Percentiles rank a stretch among this genome's conserved stretches.
These are phyloP conservation scores for Cepphus grylle DNA, from an alignment of 2,113 vertebrate species.

Conservation along the genomic window DNA sequence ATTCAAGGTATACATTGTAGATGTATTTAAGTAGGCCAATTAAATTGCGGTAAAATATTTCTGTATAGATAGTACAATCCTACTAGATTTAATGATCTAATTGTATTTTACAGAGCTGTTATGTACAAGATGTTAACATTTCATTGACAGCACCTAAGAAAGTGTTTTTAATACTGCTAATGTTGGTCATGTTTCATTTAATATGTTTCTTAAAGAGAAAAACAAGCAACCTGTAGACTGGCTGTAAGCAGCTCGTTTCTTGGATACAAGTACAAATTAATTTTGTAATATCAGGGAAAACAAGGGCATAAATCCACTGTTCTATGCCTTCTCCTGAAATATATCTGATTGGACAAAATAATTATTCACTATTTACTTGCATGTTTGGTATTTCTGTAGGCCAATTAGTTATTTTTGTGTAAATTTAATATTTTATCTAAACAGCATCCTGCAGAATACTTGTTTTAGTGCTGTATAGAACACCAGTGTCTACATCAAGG, in stretches of 20 bases:
- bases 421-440: not conserved
- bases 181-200: not conserved
- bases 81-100: not conserved
- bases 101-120: not conserved
- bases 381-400: not conserved
- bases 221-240: not conserved
- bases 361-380: not conserved
- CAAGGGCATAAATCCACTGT: not conserved
- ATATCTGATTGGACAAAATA: not conserved
- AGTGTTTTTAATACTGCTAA: not conserved
- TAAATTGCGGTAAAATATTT: not conserved
- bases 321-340: not conserved
- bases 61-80: not conserved
- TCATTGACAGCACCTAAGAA: not conserved
- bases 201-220: not conserved
- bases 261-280: not conserved
- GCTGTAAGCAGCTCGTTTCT: not conserved
- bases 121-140: not conserved
- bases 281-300: not conserved
- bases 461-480: not conserved
- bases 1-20: constrained; percentile 74
- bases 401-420: not conserved
- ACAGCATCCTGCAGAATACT: not conserved
- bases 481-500: not conserved
- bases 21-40: not conserved